Evolutionary conservation across 2,888 invertebrate genomes (phyloP), one percentile per base, ranked within the genome.

Genomic region (Nymphalis urticae): DNA sequence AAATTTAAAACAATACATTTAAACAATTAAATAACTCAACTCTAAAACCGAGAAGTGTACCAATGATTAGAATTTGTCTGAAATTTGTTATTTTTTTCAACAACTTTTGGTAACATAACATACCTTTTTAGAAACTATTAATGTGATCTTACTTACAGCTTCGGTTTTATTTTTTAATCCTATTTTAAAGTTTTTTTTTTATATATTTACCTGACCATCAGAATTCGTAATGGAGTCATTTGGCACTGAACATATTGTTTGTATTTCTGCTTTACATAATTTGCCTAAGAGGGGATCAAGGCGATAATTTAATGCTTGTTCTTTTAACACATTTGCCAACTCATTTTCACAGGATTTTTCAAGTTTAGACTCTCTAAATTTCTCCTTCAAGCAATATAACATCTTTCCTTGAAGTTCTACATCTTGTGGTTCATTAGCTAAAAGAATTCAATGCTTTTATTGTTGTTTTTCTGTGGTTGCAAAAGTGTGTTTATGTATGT

Each of bases 261-360:
- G 93, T 77, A 96, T 94, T 87, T 96, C 96, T 9, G 94, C 94
- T 79, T 94, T 94, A 84, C 99, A 99, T 66, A 97, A 94, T 65
- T 95, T 95, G 70, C 96, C 95, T 48, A 99, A 93, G 56, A 97
- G 89, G 1, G 98, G 98, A 92, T 99, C 98, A 69, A 98, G 93
- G 78, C 97, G 95, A 82, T 98, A 97, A 87, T 99, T 98, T 48
- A 98, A 88, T 17, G 98, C 98, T 78, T 97, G 97, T 77, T 98
- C 97, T 80, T 96, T 95, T 65, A 98, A 93, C 61, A 98, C 95
- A 75, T 94, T 94, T 0, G 96, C 95, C 87, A 98, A 94, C 89
- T 98, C 96, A 78, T 95, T 94, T 79, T 97, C 96, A 85, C 98
- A 98, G 24, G 94, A 90, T n/a, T 90, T 86, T 17, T 95, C 95